Conservation (phyloP, 2,888 invertebrate genomes). For the Drosophila maculinotata region DNA sequence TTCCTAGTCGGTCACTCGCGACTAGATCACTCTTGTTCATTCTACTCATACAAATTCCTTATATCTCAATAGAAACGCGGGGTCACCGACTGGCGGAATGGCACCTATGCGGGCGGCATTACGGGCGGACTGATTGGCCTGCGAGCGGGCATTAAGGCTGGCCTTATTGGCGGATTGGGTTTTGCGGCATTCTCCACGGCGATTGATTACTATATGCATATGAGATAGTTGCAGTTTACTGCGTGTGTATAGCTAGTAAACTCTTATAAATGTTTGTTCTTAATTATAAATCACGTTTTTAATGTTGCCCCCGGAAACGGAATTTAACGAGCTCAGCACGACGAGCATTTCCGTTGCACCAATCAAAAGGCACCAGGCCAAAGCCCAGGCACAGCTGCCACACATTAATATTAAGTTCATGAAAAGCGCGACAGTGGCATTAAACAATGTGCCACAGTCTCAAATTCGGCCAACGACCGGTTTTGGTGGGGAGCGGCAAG, state of each 20-base stretch:
- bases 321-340: slow-evolving; percentile 57
- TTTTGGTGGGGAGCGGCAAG: slow-evolving; percentile 23
- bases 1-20: no score
- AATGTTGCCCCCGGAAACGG: slow-evolving; percentile 36
- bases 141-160: slow-evolving; percentile 97
- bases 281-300: slow-evolving; percentile 36
- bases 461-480: slow-evolving; percentile 75
- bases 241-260: slow-evolving; percentile 14
- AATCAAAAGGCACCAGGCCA: neutral
- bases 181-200: slow-evolving; percentile 98
- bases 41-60: no score
- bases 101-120: slow-evolving; percentile 95
- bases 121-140: slow-evolving; percentile 97
- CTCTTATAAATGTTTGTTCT: slow-evolving; percentile 61
- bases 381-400: slow-evolving; percentile 56
- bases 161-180: slow-evolving; percentile 96
- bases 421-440: slow-evolving; percentile 57
- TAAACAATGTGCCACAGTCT: slow-evolving; percentile 71
- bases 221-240: slow-evolving; percentile 76
- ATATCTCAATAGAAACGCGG: slow-evolving; percentile 89
- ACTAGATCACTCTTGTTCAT: no score
- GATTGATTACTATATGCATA: slow-evolving; percentile 97
- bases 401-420: slow-evolving; percentile 60
- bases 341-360: slow-evolving; percentile 45
- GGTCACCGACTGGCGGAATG: slow-evolving; percentile 98